These are phyloP conservation scores for Rhyacophila brunnea DNA, from an alignment of 1,140 invertebrate species.

Conservation along the genomic window DNA sequence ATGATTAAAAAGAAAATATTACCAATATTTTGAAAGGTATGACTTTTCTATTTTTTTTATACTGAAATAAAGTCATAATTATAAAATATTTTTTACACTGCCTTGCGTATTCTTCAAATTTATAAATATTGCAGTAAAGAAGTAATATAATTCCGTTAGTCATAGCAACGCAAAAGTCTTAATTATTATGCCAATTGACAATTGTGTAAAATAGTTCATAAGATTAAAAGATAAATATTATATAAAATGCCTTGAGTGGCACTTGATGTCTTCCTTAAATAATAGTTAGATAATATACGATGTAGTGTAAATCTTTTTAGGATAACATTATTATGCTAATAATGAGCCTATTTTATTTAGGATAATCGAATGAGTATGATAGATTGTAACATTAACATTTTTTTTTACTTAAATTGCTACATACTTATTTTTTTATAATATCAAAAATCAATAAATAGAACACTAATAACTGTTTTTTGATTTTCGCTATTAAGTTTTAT, in stretches of 20 bases:
- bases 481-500: too few species aligned
- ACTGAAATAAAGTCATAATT: too few species aligned
- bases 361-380: background rate
- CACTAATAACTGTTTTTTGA: too few species aligned
- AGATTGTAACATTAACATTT: background rate
- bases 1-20: too few species aligned
- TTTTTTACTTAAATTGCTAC: background rate
- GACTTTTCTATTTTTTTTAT: too few species aligned
- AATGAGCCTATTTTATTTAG: constrained; percentile 18
- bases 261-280: constrained; percentile 36
- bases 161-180: too few species aligned
- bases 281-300: constrained; percentile 13
- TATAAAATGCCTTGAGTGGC: constrained; percentile 30
- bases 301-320: constrained; percentile 16
- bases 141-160: too few species aligned
- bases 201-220: constrained; percentile 10
- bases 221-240: constrained; percentile 15
- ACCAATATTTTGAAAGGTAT: too few species aligned
- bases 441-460: too few species aligned
- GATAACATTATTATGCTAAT: constrained; percentile 11
- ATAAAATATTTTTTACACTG: too few species aligned
- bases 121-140: background rate
- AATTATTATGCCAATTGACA: constrained; percentile 29
- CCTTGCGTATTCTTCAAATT: too few species aligned
- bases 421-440: too few species aligned